These are phyloP conservation scores for Pantherophis guttatus DNA, from an alignment of 2,113 vertebrate genomes.

Conservation along the genomic window DNA sequence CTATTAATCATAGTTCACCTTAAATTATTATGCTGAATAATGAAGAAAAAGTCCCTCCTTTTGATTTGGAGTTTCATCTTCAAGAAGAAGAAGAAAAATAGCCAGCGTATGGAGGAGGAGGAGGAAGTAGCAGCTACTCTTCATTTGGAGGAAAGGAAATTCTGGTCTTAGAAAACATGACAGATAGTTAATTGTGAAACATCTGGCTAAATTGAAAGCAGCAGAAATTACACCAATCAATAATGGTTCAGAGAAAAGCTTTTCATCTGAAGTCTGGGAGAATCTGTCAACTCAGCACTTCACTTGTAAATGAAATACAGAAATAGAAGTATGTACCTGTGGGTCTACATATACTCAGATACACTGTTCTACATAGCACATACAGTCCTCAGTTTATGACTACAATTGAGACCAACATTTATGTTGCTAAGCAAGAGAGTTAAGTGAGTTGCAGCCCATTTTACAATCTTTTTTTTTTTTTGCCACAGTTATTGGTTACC, in stretches of 20 bases:
- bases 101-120: conserved; percentile 30
- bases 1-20: conserved; percentile 49
- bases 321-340: background rate
- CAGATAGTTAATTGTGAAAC: conserved; percentile 65
- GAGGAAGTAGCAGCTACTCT: conserved; percentile 43
- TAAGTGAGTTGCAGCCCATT: background rate
- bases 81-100: background rate
- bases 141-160: conserved; percentile 63
- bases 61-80: conserved; percentile 61
- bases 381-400: background rate
- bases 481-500: background rate
- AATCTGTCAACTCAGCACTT: conserved; percentile 49
- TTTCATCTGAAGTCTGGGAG: conserved; percentile 53
- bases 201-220: conserved; percentile 56
- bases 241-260: conserved; percentile 58
- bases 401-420: background rate
- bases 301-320: conserved; percentile 54
- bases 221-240: conserved; percentile 61
- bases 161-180: conserved; percentile 39
- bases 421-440: background rate
- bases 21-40: conserved; percentile 53
- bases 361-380: background rate
- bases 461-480: background rate
- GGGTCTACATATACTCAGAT: background rate
- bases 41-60: conserved; percentile 57